Evolutionary conservation across 2,888 invertebrate genomes (phyloP).

Genomic region (Coleophora flavipennella): DNA sequence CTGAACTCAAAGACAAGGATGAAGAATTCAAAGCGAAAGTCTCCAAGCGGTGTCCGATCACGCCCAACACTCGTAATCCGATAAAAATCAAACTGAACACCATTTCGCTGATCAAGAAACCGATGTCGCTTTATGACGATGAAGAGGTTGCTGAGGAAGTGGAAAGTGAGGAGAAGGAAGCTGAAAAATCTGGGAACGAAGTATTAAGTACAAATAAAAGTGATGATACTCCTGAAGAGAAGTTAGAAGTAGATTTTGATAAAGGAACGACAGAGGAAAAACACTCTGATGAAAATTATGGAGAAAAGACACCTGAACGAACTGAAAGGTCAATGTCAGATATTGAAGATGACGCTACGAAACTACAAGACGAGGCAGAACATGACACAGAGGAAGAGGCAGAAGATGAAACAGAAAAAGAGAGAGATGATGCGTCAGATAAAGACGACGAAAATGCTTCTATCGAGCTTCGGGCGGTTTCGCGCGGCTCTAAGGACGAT

Average conservation of each 20-base stretch:
- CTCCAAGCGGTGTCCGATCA: constrained; percentile 51
- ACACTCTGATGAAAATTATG: constrained; percentile 3
- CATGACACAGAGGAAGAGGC: constrained; percentile 7
- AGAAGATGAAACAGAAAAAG: constrained; percentile 1
- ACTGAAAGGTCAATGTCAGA: not conserved
- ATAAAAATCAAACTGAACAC: constrained; percentile 57
- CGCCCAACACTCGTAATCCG: constrained; percentile 48
- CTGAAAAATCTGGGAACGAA: constrained; percentile 2
- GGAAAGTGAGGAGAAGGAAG: not conserved
- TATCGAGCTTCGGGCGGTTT: not conserved
- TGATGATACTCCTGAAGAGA: not conserved
- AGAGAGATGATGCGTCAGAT: constrained; percentile 2
- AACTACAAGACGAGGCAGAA: constrained; percentile 4
- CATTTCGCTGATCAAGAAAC: constrained; percentile 65
- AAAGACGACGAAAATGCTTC: not conserved
- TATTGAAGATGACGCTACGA: not conserved
- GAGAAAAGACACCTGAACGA: not conserved
- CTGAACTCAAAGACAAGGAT: constrained; percentile 13
- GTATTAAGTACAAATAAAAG: constrained; percentile 7
- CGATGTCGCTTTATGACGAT: constrained; percentile 69
- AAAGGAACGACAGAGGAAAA: constrained; percentile 5
- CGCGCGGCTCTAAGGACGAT: constrained; percentile 13
- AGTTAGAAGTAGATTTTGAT: not conserved
- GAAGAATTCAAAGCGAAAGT: constrained; percentile 51
- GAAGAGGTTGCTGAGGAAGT: constrained; percentile 35